These are phyloP conservation scores for Neoarius graeffei DNA, from an alignment of 2,113 vertebrate species.

Conservation along the genomic window DNA sequence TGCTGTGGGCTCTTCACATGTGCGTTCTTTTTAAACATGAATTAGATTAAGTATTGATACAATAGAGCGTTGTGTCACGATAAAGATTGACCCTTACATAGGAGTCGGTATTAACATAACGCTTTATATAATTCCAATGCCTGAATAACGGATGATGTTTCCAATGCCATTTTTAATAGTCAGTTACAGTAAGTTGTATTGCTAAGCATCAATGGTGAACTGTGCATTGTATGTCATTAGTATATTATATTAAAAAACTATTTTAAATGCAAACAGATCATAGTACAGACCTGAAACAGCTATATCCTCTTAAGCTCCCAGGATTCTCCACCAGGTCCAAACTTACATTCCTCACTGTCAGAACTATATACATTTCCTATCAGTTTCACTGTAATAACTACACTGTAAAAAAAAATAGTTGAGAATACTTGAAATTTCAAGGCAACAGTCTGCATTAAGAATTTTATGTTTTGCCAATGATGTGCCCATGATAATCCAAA, in stretches of 20 bases:
- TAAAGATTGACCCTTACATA: background rate
- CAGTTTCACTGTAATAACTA: background rate
- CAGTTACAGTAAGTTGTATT: background rate
- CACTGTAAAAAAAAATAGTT: no score
- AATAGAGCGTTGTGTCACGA: background rate
- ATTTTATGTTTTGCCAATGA: no score
- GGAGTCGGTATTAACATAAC: background rate
- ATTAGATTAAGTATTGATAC: background rate
- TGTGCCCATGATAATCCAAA: no score
- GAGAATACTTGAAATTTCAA: no score
- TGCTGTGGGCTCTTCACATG: background rate
- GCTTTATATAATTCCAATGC: background rate
- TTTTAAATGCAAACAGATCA: background rate
- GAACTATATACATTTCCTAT: background rate
- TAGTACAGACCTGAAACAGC: background rate
- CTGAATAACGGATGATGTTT: background rate
- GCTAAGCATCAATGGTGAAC: background rate
- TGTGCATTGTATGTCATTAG: background rate
- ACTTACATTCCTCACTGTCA: background rate
- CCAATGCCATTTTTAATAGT: background rate
- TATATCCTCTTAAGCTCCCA: background rate
- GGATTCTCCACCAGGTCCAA: background rate
- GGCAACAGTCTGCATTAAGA: no score
- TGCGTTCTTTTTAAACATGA: constrained; percentile 9
- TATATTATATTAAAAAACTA: background rate